These are phyloP conservation scores for Oryzias woworae DNA, from an alignment of 2,113 vertebrate species.

Conservation along the genomic window DNA sequence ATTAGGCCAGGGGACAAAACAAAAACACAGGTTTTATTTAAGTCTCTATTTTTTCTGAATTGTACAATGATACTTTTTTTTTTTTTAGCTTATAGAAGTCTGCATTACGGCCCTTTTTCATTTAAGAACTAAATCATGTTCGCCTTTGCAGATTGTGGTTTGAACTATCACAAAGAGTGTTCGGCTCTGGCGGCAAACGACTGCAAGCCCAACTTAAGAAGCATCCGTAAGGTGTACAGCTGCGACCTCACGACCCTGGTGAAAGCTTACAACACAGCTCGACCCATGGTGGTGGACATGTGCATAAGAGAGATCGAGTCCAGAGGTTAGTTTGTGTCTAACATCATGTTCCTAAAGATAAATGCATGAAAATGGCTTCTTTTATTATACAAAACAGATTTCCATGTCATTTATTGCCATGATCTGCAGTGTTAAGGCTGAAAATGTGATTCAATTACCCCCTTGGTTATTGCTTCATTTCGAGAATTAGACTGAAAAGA, in stretches of 20 bases:
- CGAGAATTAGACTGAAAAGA: conserved; percentile 28
- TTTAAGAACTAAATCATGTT: conserved; percentile 1
- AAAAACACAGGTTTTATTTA: too few relatives aligned
- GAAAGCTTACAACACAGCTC: conserved; percentile 64
- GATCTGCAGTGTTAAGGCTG: conserved; percentile 5
- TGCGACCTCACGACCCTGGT: conserved; percentile 75
- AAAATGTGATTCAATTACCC: conserved; percentile 36
- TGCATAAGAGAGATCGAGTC: conserved; percentile 75
- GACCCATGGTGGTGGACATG: conserved; percentile 78
- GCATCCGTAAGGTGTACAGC: conserved; percentile 73
- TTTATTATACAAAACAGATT: not conserved
- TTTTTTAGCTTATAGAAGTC: not conserved
- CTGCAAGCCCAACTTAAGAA: conserved; percentile 89
- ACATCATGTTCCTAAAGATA: not conserved
- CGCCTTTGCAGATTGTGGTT: conserved; percentile 86
- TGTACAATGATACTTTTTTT: too few relatives aligned
- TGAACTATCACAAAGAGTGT: conserved; percentile 98
- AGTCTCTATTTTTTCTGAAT: too few relatives aligned
- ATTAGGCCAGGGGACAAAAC: too few relatives aligned
- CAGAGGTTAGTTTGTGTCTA: conserved; percentile 56
- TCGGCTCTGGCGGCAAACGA: conserved; percentile 95
- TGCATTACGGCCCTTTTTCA: too few relatives aligned
- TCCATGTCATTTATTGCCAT: conserved; percentile 1
- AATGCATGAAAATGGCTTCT: too few relatives aligned
- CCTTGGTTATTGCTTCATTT: conserved; percentile 32